Evolutionary conservation across 2,888 invertebrate genomes (phyloP).

Genomic region (Mesoligia furuncula): DNA sequence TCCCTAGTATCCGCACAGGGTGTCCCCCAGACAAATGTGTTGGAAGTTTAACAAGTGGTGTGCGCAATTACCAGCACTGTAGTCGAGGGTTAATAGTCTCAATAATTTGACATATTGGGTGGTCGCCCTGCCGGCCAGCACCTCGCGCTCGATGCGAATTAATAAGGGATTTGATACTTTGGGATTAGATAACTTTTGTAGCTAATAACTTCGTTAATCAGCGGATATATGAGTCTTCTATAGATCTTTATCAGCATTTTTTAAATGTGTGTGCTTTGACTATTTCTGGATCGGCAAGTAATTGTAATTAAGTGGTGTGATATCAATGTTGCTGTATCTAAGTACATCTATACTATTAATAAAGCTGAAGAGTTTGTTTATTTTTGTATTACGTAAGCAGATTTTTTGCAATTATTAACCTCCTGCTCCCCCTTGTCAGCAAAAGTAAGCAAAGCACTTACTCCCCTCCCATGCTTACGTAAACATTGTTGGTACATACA

Average conservation of each 20-base stretch:
- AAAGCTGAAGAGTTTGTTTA: no score
- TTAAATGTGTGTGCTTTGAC: not conserved
- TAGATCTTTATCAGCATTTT: not conserved
- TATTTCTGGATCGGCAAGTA: not conserved
- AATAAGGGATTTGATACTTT: slow-evolving; percentile 54
- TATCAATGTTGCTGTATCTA: not conserved
- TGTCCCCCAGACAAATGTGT: slow-evolving; percentile 66
- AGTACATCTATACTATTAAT: no score
- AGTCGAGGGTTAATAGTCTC: slow-evolving; percentile 70
- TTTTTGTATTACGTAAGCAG: no score
- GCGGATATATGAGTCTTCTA: slow-evolving; percentile 16
- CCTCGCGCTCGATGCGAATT: slow-evolving; percentile 32
- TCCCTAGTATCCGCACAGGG: slow-evolving; percentile 62
- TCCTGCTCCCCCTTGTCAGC: no score
- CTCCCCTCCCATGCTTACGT: no score
- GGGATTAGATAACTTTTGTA: slow-evolving; percentile 36
- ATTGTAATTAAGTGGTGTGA: not conserved
- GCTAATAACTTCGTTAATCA: slow-evolving; percentile 6
- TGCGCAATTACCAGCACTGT: slow-evolving; percentile 62
- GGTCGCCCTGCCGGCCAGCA: slow-evolving; percentile 51
- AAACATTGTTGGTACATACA: no score
- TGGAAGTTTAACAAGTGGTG: slow-evolving; percentile 58
- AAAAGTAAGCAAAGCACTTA: no score
- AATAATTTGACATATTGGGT: slow-evolving; percentile 79
- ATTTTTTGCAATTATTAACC: no score